Evolutionary conservation across 2,888 invertebrate species (phyloP).

Genomic region (Apamea sordens): DNA sequence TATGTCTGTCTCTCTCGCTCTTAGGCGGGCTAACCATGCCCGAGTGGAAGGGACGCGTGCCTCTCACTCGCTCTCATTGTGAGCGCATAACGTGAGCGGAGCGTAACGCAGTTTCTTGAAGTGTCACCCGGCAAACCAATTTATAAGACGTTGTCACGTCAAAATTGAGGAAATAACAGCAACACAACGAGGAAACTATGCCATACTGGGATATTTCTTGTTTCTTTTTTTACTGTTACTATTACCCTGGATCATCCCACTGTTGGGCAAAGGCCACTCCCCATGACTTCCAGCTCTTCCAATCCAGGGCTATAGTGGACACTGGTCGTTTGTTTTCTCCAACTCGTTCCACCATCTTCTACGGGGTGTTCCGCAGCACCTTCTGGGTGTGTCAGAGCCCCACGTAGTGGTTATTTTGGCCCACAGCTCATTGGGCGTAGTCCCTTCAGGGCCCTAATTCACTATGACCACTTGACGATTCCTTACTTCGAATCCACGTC

Average conservation of each 20-base stretch:
- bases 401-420: background rate
- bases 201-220: too few species aligned
- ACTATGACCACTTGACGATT: background rate
- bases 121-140: too few species aligned
- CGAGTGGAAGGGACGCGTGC: too few species aligned
- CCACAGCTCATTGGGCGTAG: background rate
- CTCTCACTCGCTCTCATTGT: too few species aligned
- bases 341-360: background rate
- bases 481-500: background rate
- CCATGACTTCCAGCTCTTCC: background rate
- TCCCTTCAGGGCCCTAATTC: background rate
- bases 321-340: background rate
- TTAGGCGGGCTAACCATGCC: too few species aligned
- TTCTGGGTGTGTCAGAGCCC: background rate
- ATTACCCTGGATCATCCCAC: background rate
- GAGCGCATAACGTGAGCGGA: too few species aligned
- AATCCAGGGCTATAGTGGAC: background rate
- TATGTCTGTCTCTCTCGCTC: too few species aligned
- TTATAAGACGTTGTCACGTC: too few species aligned
- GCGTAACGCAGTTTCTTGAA: too few species aligned
- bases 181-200: background rate
- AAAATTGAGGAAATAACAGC: background rate
- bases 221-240: background rate
- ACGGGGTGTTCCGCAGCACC: background rate
- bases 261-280: background rate